These are phyloP conservation scores for Frankliniella fusca DNA, from an alignment of 2,888 invertebrate species.

Conservation along the genomic window DNA sequence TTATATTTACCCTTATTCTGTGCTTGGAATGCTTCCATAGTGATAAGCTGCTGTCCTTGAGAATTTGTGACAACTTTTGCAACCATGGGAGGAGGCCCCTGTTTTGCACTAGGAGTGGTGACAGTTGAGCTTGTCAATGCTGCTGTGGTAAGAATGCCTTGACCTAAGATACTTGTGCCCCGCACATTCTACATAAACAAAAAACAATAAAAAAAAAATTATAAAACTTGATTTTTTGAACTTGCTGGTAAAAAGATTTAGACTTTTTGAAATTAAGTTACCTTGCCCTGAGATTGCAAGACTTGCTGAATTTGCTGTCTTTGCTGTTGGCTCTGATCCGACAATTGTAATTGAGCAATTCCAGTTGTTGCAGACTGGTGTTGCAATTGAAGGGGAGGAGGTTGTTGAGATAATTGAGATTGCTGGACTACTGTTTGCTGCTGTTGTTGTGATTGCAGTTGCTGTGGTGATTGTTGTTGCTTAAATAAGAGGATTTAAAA, in stretches of 20 bases:
- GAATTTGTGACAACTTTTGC: slow-evolving; percentile 71
- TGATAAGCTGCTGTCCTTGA: slow-evolving; percentile 55
- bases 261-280: neutral
- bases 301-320: slow-evolving; percentile 36
- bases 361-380: slow-evolving; percentile 29
- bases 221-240: neutral
- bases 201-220: neutral
- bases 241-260: neutral
- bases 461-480: slow-evolving; percentile 40
- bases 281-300: neutral
- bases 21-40: slow-evolving; percentile 57
- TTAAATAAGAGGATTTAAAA: neutral
- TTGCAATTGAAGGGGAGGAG: slow-evolving; percentile 35
- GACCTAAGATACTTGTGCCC: slow-evolving; percentile 8
- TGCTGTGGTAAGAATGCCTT: slow-evolving; percentile 6
- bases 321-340: slow-evolving; percentile 32
- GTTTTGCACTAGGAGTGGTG: neutral
- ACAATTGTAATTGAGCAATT: slow-evolving; percentile 29
- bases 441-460: slow-evolving; percentile 42
- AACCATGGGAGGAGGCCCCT: slow-evolving; percentile 52
- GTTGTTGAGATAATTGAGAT: slow-evolving; percentile 40
- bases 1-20: slow-evolving; percentile 48
- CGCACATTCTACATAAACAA: neutral
- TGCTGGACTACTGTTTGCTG: slow-evolving; percentile 43
- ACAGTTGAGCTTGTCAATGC: slow-evolving; percentile 17